Evolutionary conservation across 64 coral and sea anemone species (phyloP).

Genomic region (Pachyseris speciosa): DNA sequence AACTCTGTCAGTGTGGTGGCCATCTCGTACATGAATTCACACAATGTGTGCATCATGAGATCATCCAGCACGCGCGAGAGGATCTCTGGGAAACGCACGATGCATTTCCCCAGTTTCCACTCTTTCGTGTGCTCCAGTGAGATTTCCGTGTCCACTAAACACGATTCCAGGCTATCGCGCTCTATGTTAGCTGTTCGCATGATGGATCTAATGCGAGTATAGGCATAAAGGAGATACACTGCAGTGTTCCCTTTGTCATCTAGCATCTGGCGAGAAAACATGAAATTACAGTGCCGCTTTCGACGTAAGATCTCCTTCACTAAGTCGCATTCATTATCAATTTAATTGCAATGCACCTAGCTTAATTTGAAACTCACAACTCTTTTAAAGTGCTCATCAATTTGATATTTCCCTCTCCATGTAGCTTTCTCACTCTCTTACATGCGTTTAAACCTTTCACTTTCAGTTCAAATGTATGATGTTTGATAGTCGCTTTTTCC

Average conservation of each 20-base stretch:
- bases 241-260: slow-evolving; percentile 99
- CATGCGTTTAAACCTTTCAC: no score
- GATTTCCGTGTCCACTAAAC: slow-evolving; percentile 75
- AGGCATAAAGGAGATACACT: slow-evolving; percentile 94
- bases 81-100: slow-evolving; percentile 92
- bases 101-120: slow-evolving; percentile 98
- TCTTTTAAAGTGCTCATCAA: no score
- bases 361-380: no score
- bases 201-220: slow-evolving; percentile 97
- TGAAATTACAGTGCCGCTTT: no score
- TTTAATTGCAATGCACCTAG: no score
- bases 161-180: slow-evolving; percentile 64
- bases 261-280: slow-evolving; percentile 81
- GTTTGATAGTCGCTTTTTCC: no score
- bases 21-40: slow-evolving; percentile 97
- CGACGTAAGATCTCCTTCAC: no score
- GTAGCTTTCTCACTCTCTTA: no score
- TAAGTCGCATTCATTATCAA: no score
- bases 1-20: slow-evolving; percentile 96
- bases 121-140: slow-evolving; percentile 91
- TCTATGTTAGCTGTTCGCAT: slow-evolving; percentile 91
- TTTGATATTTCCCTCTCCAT: no score
- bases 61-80: slow-evolving; percentile 90
- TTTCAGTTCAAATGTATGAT: no score
- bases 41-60: slow-evolving; percentile 87